Evolutionary conservation across 2,113 vertebrate genomes (phyloP).

Genomic region (Mirza zaza): DNA sequence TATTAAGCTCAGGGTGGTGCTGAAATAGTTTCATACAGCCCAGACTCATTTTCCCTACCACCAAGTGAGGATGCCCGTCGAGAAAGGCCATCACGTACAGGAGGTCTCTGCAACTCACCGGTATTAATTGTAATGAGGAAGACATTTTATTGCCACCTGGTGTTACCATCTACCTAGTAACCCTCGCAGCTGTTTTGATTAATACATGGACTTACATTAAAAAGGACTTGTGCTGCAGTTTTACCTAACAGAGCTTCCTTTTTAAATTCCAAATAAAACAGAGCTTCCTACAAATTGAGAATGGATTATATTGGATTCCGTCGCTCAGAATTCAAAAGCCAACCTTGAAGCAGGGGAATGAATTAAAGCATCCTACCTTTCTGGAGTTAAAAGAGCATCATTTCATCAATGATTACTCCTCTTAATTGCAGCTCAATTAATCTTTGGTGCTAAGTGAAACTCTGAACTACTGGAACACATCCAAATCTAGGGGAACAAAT

Average conservation of each 20-base stretch:
- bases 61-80: conserved; percentile 80
- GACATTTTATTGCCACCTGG: conserved; percentile 74
- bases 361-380: conserved; percentile 38
- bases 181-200: conserved; percentile 69
- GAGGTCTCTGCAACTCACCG: conserved; percentile 85
- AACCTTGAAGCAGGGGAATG: background rate
- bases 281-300: conserved; percentile 60
- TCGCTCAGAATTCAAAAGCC: conserved; percentile 51
- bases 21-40: conserved; percentile 75
- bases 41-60: conserved; percentile 81
- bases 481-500: conserved; percentile 1
- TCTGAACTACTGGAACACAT: conserved; percentile 3
- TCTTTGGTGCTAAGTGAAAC: conserved; percentile 59
- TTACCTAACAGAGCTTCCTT: conserved; percentile 64
- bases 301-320: conserved; percentile 31
- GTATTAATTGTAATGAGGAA: conserved; percentile 85
- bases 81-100: conserved; percentile 81
- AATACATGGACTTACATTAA: conserved; percentile 68
- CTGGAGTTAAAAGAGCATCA: background rate
- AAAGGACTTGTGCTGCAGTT: conserved; percentile 64
- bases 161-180: conserved; percentile 51
- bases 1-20: conserved; percentile 76
- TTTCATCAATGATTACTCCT: conserved; percentile 33
- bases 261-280: conserved; percentile 65
- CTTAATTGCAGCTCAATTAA: conserved; percentile 48